These are phyloP conservation scores for Heliconius melpomene DNA, from an alignment of 1,140 invertebrate genomes.

Conservation along the genomic window DNA sequence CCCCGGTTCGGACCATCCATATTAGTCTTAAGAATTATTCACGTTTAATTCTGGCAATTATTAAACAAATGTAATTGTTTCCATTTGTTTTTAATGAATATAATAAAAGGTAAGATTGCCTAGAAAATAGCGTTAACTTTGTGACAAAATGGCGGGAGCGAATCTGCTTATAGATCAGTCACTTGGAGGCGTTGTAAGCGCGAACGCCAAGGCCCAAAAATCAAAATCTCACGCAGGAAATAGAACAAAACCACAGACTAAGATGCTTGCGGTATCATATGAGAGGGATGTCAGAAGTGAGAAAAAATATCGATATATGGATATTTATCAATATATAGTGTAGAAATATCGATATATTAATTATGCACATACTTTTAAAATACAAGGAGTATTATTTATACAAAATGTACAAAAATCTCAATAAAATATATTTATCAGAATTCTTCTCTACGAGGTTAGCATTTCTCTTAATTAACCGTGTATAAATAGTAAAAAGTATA, in stretches of 20 bases:
- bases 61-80: conserved; percentile 1
- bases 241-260: conserved; percentile 3
- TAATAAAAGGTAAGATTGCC: not conserved
- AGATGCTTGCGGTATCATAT: not conserved
- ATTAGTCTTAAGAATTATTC: not conserved
- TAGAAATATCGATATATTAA: no score
- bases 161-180: not conserved
- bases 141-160: conserved; percentile 30
- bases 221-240: not conserved
- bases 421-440: no score
- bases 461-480: no score
- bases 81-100: not conserved
- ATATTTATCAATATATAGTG: no score
- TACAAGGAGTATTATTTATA: no score
- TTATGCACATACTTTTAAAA: no score
- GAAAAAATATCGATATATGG: no score
- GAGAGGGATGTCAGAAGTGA: no score
- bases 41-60: not conserved
- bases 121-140: not conserved
- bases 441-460: no score
- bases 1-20: conserved; percentile 69
- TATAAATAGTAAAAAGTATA: no score
- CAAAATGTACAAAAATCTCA: no score
- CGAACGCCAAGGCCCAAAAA: conserved; percentile 10
- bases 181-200: not conserved